Evolutionary conservation across 2,888 invertebrate genomes (phyloP), one percentile per base, ranked within the genome.

Genomic region (Ptycholaimellus sp.): DNA sequence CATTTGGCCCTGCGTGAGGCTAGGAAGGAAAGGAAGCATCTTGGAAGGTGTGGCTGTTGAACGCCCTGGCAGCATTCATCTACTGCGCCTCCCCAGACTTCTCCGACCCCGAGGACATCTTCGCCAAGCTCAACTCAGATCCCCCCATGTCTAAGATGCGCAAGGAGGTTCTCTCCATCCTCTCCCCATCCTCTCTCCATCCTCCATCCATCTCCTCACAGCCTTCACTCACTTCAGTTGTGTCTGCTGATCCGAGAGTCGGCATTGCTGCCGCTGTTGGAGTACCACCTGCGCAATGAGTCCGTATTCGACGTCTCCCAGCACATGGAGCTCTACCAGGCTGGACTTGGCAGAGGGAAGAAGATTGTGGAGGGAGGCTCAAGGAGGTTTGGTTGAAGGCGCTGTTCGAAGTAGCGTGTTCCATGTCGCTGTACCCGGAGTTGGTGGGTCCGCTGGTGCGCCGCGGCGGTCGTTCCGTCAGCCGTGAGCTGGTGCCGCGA

Each of bases 281-380:
- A 53, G 34, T 54, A 54, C 32, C 52, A 52, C 35, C 43, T 54
- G 33, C 45, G 46, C 29, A 56, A 56, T 39, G 56, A 56, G 40
- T 46, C 45, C 18, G 48, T 56, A n/a, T 53, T 56, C 34, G 56
- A 56, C 38, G 47, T 56, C 21, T 45, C 44, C 29, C 51, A 56
- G 27, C 56, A 53, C 37, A 47, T 56, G 40, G 53, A 54, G 33
- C 44, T 56, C 18, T 56, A 56, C 40, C 49, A 52, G 44, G 51
- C 49, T n/a, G 25, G 27, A 34, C 23, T 34, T 16, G 33, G 27
- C 23, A 25, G 33, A 34, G 33, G 33, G 33, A 16, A 13, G 33
- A 25, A 17, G 33, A 20, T 18, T 17, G 14, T 13, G 33, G 16
- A 13, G 25, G 17, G 17, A 27, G 17, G 17, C 18, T 17, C 23